phyloP scores from a whole-genome alignment of 2,888 invertebrate species.

The Eurytoma californica region DNA sequence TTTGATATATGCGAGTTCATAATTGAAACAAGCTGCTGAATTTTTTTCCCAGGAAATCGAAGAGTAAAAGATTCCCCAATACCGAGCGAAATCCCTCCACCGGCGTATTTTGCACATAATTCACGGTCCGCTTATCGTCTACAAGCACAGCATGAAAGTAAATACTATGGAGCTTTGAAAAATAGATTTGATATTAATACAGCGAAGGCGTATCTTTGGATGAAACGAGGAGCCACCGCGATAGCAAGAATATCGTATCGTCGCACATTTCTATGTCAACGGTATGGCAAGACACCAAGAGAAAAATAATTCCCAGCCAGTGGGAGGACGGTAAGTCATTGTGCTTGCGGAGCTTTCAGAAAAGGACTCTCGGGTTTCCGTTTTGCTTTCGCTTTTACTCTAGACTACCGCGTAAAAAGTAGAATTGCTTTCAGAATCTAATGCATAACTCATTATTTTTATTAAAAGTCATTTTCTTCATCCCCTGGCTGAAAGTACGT shows the following conservation, averaged over 20 bases:
- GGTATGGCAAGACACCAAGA: constrained; percentile 48
- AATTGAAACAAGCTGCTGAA: constrained; percentile 18
- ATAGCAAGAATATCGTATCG: constrained; percentile 30
- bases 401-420: neutral
- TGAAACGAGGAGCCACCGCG: constrained; percentile 17
- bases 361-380: constrained; percentile 41
- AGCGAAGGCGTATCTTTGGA: constrained; percentile 24
- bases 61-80: neutral
- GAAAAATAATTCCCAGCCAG: constrained; percentile 50
- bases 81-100: constrained; percentile 9
- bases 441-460: neutral
- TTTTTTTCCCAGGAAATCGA: constrained; percentile 23
- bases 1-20: neutral
- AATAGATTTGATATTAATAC: constrained; percentile 56
- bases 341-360: constrained; percentile 44
- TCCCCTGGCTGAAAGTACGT: no score
- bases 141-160: constrained; percentile 44
- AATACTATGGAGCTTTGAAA: constrained; percentile 50
- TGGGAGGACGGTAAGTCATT: constrained; percentile 45
- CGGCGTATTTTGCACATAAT: constrained; percentile 44
- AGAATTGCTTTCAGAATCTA: neutral
- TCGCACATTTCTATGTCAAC: constrained; percentile 57
- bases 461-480: no score
- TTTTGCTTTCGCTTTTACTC: neutral
- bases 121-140: constrained; percentile 47